Percentiles rank a stretch among this genome's conserved stretches.
These are phyloP conservation scores for Rhinoderma darwinii DNA, from an alignment of 2,113 vertebrate genomes.

Conservation along the genomic window DNA sequence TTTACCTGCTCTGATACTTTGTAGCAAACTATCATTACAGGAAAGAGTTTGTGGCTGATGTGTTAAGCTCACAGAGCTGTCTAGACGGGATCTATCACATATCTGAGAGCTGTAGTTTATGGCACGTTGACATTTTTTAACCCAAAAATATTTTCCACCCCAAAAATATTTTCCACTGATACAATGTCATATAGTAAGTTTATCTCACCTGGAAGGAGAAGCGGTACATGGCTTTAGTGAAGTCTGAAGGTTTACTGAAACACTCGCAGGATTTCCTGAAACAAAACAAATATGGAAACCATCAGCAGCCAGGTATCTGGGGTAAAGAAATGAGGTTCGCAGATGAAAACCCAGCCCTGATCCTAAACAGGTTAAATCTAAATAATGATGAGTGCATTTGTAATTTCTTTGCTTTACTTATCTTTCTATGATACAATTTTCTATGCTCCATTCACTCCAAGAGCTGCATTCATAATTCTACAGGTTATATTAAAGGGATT, in stretches of 20 bases:
- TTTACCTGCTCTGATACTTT: too few relatives aligned
- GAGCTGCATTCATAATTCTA: constrained; percentile 1
- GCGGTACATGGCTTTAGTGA: constrained; percentile 59
- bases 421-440: too few relatives aligned
- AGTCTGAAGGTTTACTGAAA: constrained; percentile 29
- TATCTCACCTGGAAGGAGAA: constrained; percentile 72
- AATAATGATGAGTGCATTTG: too few relatives aligned
- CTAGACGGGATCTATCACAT: too few relatives aligned
- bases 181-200: neutral
- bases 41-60: too few relatives aligned
- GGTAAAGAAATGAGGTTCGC: neutral
- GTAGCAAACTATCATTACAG: too few relatives aligned
- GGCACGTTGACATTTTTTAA: neutral
- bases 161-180: too few relatives aligned
- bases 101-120: neutral
- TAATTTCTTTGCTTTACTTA: too few relatives aligned
- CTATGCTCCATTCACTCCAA: neutral
- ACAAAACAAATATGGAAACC: neutral
- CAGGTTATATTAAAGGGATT: neutral
- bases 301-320: neutral
- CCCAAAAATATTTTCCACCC: neutral
- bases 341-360: too few relatives aligned
- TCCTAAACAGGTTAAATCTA: too few relatives aligned
- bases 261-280: constrained; percentile 59
- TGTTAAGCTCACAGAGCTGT: too few relatives aligned